Percentiles rank a stretch among this genome's conserved stretches.
phyloP scores from a whole-genome alignment of 2,888 invertebrate genomes.

The Melitaea athalia region DNA sequence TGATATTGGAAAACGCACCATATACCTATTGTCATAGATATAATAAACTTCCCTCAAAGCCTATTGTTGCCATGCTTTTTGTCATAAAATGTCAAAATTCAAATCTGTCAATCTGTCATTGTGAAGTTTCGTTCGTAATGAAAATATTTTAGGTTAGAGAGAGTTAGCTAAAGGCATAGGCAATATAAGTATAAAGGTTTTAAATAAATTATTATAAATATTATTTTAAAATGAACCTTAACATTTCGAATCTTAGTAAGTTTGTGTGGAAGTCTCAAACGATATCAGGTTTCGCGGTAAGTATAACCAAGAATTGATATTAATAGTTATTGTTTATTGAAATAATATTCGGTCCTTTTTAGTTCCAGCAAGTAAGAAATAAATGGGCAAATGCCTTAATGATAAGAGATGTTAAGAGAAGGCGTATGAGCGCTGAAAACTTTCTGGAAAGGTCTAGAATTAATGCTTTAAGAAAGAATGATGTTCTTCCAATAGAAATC shows the following conservation, averaged over 20 bases:
- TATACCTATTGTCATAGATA: no score
- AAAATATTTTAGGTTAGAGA: no score
- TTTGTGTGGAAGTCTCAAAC: constrained; percentile 69
- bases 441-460: constrained; percentile 90
- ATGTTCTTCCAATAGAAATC: constrained; percentile 90
- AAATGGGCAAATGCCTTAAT: constrained; percentile 93
- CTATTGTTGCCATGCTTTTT: no score
- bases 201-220: no score
- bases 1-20: no score
- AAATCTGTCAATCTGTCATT: not conserved
- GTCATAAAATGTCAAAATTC: not conserved
- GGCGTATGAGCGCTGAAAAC: constrained; percentile 88
- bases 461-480: constrained; percentile 92
- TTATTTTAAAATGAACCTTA: constrained; percentile 67
- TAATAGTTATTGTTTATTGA: not conserved
- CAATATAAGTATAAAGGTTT: no score
- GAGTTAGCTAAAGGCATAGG: no score
- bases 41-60: no score
- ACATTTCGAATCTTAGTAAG: constrained; percentile 58
- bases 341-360: constrained; percentile 38
- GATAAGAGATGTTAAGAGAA: constrained; percentile 92
- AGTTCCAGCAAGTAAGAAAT: constrained; percentile 88
- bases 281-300: constrained; percentile 65
- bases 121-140: no score
- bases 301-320: constrained; percentile 35